phyloP scores from a whole-genome alignment of 1,140 invertebrate genomes.

The Nymphalis io region DNA sequence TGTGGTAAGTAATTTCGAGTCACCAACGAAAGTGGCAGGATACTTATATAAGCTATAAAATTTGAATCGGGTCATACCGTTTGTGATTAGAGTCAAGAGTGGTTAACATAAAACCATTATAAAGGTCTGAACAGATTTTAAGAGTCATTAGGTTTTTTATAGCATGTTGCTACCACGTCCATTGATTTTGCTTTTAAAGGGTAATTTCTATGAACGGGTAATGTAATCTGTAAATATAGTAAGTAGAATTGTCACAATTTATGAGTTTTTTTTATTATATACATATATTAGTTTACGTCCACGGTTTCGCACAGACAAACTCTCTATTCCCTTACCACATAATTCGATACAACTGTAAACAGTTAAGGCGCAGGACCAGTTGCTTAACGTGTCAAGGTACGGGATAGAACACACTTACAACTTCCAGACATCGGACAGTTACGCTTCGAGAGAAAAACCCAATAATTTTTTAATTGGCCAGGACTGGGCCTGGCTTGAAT shows the following conservation, averaged over 20 bases:
- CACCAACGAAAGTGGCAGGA: constrained; percentile 36
- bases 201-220: background rate
- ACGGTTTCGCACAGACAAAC: no score
- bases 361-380: no score
- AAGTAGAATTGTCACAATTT: background rate
- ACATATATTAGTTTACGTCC: no score
- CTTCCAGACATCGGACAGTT: no score
- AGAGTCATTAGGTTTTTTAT: constrained; percentile 21
- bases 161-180: constrained; percentile 8
- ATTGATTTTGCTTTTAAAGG: constrained; percentile 10
- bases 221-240: background rate
- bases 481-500: no score
- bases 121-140: constrained; percentile 14
- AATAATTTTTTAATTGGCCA: no score
- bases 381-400: no score
- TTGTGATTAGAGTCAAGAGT: constrained; percentile 32
- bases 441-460: no score
- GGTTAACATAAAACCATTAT: constrained; percentile 30
- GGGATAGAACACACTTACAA: no score
- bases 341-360: no score
- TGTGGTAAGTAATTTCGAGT: constrained; percentile 29
- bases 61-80: constrained; percentile 34
- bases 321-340: no score
- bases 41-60: constrained; percentile 36
- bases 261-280: background rate